Evolutionary conservation across 2,113 vertebrate genomes (phyloP), one percentile per base, ranked within the genome.

Genomic region (Ivindomyrus marchei): DNA sequence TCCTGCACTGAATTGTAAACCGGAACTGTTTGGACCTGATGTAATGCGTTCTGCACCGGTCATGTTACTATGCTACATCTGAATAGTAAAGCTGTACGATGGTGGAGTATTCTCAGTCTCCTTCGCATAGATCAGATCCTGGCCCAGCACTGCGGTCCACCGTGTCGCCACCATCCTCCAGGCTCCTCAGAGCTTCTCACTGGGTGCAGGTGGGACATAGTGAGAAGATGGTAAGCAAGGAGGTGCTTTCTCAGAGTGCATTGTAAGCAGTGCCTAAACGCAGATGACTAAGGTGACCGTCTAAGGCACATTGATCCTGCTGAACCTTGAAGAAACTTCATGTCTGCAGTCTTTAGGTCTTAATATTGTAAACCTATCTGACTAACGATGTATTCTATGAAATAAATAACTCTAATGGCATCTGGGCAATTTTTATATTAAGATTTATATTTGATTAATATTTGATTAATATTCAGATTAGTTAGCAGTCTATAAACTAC

Each of bases 101-200:
- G 36, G 27, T 6, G 47, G 77, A 36, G 27, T 56, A 49, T 42
- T 49, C 17, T 50, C 85, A 39, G 85, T 87, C 49, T 8, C 85
- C 11, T 27, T 46, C 4, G 17, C 36, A 6, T 27, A 15, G 49
- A 19, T 53, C 24, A 24, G 27, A 31, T 27, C 53, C 27, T 36
- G 88, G 89, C 62, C 8, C 83, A 47, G 80, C 62, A 70, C 89
- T 86, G 92, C 19, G 90, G 70, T 47, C 21, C 87, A 89, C 91
- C 39, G 27, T 47, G 56, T 11, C 52, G 85, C 45, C 89, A 9
- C 39, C 77, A 3, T 46, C 27, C 46, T 45, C 42, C 58, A 52
- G 84, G 47, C 15, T 11, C 53, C 47, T 96, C 93, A 96, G 89
- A 96, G 92, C 92, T 95, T 96, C 93, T 96, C 95, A 94, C 96